Conservation (phyloP, 2,113 vertebrate genomes). For the Nanorana parkeri region DNA sequence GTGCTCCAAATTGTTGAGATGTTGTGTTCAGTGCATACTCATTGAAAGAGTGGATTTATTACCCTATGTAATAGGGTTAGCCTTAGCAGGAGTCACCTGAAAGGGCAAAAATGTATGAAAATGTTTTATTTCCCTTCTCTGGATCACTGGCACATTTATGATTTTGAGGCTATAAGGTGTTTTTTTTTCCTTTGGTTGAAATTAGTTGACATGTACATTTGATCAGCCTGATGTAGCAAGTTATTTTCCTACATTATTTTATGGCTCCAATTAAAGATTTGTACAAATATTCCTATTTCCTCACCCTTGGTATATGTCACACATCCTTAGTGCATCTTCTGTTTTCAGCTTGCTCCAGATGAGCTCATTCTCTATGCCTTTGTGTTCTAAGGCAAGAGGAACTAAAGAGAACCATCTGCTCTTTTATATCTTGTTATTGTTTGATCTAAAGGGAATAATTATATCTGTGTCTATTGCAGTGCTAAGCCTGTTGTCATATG, state of each 20-base stretch:
- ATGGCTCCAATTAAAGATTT: background rate
- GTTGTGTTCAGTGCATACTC: too few species aligned
- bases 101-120: too few species aligned
- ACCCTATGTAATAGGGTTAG: too few species aligned
- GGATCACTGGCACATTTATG: too few species aligned
- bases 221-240: too few species aligned
- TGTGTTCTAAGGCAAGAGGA: constrained; percentile 21
- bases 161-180: too few species aligned
- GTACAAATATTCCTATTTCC: background rate
- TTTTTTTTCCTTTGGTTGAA: too few species aligned
- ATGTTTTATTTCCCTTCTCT: too few species aligned
- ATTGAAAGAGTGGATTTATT: too few species aligned
- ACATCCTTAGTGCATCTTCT: constrained; percentile 1
- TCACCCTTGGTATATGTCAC: background rate
- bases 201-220: too few species aligned
- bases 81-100: too few species aligned
- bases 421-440: constrained; percentile 40
- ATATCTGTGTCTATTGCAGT: constrained; percentile 35
- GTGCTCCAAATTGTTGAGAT: too few species aligned
- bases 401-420: constrained; percentile 31
- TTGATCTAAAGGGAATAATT: constrained; percentile 49
- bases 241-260: background rate
- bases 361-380: constrained; percentile 17
- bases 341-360: constrained; percentile 10
- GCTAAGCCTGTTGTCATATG: constrained; percentile 38